Percentiles rank a stretch among this genome's conserved stretches.
Evolutionary conservation across 2,797 vertebrate genomes (phyloP).

Genomic region (Ibycter americanus): DNA sequence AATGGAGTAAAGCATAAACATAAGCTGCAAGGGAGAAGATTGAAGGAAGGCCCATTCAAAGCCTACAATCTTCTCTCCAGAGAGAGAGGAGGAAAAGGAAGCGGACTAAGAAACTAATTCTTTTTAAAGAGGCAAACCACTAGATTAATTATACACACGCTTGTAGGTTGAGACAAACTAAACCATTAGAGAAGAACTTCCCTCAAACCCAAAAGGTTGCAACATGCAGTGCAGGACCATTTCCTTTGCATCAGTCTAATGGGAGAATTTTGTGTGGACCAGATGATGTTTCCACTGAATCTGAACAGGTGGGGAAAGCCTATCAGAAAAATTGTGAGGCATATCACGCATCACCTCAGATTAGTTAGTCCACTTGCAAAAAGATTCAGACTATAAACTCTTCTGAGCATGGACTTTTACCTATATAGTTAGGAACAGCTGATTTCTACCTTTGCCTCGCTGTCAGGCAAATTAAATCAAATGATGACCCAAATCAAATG

Average conservation of each 20-base stretch:
- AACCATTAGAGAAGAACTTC: neutral
- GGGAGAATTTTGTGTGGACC: neutral
- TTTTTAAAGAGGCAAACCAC: neutral
- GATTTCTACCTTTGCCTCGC: neutral
- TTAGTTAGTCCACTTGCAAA: neutral
- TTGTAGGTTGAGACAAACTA: neutral
- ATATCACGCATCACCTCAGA: neutral
- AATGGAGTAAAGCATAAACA: neutral
- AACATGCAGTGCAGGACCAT: rapidly evolving
- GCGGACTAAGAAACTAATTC: neutral
- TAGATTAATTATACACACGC: neutral
- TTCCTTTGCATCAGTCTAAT: neutral
- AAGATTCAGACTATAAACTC: neutral
- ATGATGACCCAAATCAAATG: no score
- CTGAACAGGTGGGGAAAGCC: neutral
- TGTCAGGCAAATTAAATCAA: no score
- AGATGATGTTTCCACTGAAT: neutral
- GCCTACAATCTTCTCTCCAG: neutral
- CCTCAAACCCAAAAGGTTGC: neutral
- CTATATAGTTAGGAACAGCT: neutral
- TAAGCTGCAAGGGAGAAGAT: neutral
- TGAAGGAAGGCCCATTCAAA: neutral
- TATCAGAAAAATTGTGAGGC: neutral
- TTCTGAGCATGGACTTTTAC: neutral
- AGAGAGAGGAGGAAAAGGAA: neutral